phyloP scores from a whole-genome alignment of 2,113 vertebrate genomes.

The Callithrix jacchus region DNA sequence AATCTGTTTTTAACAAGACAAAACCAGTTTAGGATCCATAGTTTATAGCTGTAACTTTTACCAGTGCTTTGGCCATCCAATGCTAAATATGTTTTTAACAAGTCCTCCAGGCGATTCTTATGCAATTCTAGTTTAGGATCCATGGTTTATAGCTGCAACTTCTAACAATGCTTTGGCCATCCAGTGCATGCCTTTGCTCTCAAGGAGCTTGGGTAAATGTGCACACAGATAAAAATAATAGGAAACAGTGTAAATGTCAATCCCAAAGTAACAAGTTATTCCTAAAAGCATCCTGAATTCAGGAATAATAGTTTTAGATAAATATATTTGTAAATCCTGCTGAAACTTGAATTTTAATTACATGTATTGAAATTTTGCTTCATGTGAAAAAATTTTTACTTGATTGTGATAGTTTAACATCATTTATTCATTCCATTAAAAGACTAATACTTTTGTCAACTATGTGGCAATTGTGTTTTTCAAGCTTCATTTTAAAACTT shows the following conservation, averaged over 20 bases:
- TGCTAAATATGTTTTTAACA: background rate
- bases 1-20: background rate
- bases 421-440: conserved; percentile 26
- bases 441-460: background rate
- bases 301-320: background rate
- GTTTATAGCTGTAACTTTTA: background rate
- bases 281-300: background rate
- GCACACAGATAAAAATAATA: background rate
- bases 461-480: background rate
- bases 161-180: background rate
- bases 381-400: conserved; percentile 26
- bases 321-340: background rate
- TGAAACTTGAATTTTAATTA: conserved; percentile 38
- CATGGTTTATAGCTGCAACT: background rate
- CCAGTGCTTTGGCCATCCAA: background rate
- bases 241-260: background rate
- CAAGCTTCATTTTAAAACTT: background rate
- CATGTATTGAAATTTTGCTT: conserved; percentile 18
- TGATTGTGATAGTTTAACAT: background rate
- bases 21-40: background rate
- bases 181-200: background rate
- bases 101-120: background rate
- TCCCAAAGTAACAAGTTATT: conserved; percentile 12
- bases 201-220: background rate
- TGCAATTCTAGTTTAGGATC: background rate